Percentiles rank a stretch among this genome's conserved stretches.
Conservation (phyloP, 1,140 invertebrate genomes). For the Chlorops oryzae region DNA sequence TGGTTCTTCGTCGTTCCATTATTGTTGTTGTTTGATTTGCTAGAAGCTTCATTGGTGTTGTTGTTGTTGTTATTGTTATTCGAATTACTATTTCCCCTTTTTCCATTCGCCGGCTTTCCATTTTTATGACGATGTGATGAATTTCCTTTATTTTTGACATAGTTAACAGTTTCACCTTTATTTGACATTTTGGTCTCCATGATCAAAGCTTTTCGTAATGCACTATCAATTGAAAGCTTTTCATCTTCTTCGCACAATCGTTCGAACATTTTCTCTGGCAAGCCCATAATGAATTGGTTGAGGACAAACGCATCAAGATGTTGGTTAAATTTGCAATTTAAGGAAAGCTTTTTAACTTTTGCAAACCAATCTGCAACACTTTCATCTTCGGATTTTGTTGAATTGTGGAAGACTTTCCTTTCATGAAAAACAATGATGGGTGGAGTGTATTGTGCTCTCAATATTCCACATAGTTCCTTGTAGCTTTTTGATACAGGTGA, state of each 20-base stretch:
- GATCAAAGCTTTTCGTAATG: constrained; percentile 8
- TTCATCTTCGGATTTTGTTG: too few relatives aligned
- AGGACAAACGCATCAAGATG: constrained; percentile 9
- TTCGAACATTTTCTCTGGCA: constrained; percentile 10
- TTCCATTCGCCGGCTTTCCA: neutral
- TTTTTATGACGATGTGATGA: neutral
- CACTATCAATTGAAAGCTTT: constrained; percentile 8
- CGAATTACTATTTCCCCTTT: neutral
- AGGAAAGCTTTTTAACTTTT: constrained; percentile 8
- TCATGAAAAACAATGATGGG: too few relatives aligned
- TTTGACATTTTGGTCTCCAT: constrained; percentile 10
- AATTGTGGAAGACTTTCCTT: too few relatives aligned
- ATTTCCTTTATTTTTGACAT: neutral
- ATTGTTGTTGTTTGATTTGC: neutral
- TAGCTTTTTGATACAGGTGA: too few relatives aligned
- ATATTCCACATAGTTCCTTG: too few relatives aligned
- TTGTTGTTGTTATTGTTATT: constrained; percentile 1
- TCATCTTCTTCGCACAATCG: constrained; percentile 10
- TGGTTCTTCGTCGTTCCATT: neutral
- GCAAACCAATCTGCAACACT: too few relatives aligned
- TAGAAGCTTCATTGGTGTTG: neutral
- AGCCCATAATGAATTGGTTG: constrained; percentile 8
- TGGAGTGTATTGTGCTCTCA: too few relatives aligned
- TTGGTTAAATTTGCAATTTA: constrained; percentile 8
- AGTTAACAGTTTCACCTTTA: too few relatives aligned